Evolutionary conservation across 1,140 invertebrate species (phyloP).

Genomic region (Lepidotrigona ventralis): DNA sequence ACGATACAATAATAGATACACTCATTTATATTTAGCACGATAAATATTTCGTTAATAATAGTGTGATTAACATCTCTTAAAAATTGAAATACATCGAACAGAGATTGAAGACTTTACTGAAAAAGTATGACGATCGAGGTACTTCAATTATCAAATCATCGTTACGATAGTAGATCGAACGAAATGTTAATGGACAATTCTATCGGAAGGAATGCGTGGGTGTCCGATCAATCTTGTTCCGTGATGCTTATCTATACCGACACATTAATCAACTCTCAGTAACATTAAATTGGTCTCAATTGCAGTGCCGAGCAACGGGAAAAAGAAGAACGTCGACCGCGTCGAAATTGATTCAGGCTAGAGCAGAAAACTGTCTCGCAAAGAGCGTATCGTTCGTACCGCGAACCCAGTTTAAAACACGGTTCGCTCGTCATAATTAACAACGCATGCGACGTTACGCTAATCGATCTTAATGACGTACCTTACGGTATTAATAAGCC

Average conservation of each 20-base stretch:
- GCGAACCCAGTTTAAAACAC: not conserved
- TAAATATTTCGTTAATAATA: no score
- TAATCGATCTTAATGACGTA: slow-evolving; percentile 36
- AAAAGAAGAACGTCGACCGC: not conserved
- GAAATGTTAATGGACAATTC: no score
- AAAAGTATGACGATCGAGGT: no score
- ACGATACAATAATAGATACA: no score
- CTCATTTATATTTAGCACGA: no score
- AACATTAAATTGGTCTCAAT: not conserved
- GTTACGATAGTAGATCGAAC: no score
- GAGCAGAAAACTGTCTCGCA: not conserved
- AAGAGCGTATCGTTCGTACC: not conserved
- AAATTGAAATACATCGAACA: no score
- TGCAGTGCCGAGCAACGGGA: no score
- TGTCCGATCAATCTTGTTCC: not conserved
- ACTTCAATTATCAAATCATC: no score
- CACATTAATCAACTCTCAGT: not conserved
- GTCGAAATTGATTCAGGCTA: not conserved
- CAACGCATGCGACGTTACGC: slow-evolving; percentile 19
- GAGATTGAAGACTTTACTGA: no score
- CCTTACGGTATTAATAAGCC: slow-evolving; percentile 31
- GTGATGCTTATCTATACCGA: not conserved
- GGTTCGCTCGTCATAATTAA: not conserved
- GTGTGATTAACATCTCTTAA: no score
- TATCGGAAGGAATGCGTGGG: not conserved